Evolutionary conservation across 2,113 vertebrate genomes (phyloP), one percentile per base, ranked within the genome.

Genomic region (Henicopernis longicauda): DNA sequence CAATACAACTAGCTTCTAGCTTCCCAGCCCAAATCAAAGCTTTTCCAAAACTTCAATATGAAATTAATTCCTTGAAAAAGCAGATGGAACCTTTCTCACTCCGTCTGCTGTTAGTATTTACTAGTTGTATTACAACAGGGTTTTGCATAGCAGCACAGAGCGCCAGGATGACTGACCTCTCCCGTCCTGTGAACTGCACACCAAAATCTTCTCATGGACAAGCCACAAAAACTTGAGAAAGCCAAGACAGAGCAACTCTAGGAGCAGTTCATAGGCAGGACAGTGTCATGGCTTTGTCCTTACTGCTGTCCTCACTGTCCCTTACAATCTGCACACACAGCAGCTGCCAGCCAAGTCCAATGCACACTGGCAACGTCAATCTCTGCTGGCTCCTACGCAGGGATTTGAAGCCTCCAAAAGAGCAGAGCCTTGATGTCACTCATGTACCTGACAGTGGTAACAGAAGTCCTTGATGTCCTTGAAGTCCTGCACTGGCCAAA

Each of bases 351-450:
- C 89, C 62, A 86, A 63, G 38, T 6, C 74, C 70, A 67, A 44
- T 3, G 4, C 55, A 57, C 26, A 3, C 50, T 7, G 45, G 38
- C 42, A 58, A 66, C 10, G 14, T 81, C 86, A 91, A 4, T 91
- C 91, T 59, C 89, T 74, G 72, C 89, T 79, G 89, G 89, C 94
- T 96, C 80, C 89, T 81, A 63, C 16, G 4, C 89, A 84, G 77
- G 50, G 72, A 96, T 82, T n/a, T 74, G 59, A 66, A 84, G 42
- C 63, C 50, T 74, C 86, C 2, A 3, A 47, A 82, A 89, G 45
- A 89, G 86, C 83, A 91, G 61, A 76, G 88, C 66, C 40, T 69
- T 85, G 79, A 90, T 80, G 95, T 95, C 94, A 95, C 66, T 85
- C 70, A 2, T 21, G 52, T 59, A 88, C 74, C 79, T 76, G 50